Conservation (phyloP, 2,797 vertebrate genomes). For the Enteromius thamalakanensis region DNA sequence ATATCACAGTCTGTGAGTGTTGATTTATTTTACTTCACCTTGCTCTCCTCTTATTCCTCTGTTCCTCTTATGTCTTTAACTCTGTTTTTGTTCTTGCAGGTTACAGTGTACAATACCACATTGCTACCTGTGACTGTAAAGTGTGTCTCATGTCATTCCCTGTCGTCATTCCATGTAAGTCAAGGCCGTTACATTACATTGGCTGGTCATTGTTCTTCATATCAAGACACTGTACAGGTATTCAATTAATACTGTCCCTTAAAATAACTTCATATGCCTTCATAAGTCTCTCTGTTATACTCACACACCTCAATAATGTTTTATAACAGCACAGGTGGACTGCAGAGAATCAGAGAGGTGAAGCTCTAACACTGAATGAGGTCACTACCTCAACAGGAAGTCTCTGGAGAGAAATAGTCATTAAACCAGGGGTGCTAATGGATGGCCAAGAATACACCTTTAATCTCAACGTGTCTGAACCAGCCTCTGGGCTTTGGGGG, state of each 20-base stretch:
- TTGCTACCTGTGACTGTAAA: slow-evolving; percentile 71
- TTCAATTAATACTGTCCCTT: background rate
- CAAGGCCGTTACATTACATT: slow-evolving; percentile 64
- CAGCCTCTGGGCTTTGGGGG: slow-evolving; percentile 67
- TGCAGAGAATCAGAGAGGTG: slow-evolving; percentile 64
- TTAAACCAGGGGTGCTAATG: slow-evolving; percentile 70
- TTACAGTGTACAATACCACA: slow-evolving; percentile 64
- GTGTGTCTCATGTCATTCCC: slow-evolving; percentile 74
- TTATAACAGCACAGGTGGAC: slow-evolving; percentile 73
- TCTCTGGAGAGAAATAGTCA: slow-evolving; percentile 66
- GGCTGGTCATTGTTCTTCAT: slow-evolving; percentile 72
- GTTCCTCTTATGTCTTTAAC: background rate
- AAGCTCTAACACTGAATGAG: slow-evolving; percentile 68
- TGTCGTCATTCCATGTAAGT: slow-evolving; percentile 60
- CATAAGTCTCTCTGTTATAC: background rate
- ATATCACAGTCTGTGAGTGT: slow-evolving; percentile 74
- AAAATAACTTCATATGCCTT: background rate
- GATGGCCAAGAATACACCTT: slow-evolving; percentile 73
- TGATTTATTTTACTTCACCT: background rate
- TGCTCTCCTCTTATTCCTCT: background rate
- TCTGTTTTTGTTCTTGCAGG: slow-evolving; percentile 63
- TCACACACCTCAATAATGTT: slow-evolving; percentile 3
- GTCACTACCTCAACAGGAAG: slow-evolving; percentile 67
- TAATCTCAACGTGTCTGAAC: slow-evolving; percentile 70
- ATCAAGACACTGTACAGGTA: slow-evolving; percentile 71